These are phyloP conservation scores for Teleogryllus oceanicus DNA, from an alignment of 2,888 invertebrate genomes.

Conservation along the genomic window DNA sequence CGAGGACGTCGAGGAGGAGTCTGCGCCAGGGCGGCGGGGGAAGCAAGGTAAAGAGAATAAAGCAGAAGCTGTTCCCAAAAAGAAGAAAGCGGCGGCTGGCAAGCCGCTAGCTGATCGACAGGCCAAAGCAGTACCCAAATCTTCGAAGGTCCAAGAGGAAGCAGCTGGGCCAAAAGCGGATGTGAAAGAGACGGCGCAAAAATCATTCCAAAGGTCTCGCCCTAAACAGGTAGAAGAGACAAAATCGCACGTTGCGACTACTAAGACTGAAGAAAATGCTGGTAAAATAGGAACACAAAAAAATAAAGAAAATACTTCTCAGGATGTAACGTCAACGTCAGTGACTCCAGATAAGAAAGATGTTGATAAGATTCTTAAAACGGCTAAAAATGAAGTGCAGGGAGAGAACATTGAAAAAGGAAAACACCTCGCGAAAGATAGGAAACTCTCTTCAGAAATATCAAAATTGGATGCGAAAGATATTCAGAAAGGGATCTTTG, in stretches of 20 bases:
- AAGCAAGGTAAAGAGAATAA: background rate
- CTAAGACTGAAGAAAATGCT: background rate
- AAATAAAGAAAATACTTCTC: too few relatives aligned
- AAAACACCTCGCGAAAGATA: too few relatives aligned
- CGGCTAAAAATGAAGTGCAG: too few relatives aligned
- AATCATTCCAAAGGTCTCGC: conserved; percentile 9
- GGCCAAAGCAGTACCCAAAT: background rate
- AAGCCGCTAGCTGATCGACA: background rate
- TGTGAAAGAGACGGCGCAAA: background rate
- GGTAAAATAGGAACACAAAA: background rate
- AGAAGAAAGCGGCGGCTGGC: background rate
- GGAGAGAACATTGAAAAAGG: too few relatives aligned
- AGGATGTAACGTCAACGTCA: too few relatives aligned
- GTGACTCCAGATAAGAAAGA: too few relatives aligned
- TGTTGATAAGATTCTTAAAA: too few relatives aligned
- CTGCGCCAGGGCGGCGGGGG: background rate
- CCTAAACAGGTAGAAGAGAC: background rate
- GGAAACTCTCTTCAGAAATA: too few relatives aligned
- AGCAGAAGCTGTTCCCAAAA: background rate
- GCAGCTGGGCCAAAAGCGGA: background rate
- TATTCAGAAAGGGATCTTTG: too few relatives aligned
- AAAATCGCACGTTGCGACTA: background rate
- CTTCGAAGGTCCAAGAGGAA: background rate
- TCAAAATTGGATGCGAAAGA: too few relatives aligned
- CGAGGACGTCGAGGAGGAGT: conserved; percentile 45